Conservation (phyloP, 2,113 vertebrate genomes). For the Corythaixoides concolor region DNA sequence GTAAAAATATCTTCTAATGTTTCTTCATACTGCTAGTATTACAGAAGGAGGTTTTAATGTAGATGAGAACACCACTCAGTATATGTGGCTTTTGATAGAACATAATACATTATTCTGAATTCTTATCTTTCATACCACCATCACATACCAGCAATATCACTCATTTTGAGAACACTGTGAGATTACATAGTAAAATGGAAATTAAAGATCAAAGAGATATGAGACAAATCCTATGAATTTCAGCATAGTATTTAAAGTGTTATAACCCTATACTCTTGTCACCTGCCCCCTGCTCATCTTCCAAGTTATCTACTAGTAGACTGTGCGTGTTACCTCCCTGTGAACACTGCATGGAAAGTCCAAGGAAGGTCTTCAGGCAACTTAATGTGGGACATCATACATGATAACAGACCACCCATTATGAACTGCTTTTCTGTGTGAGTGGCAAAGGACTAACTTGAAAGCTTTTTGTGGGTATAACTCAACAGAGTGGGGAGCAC, state of each 20-base stretch:
- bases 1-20: not conserved
- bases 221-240: not conserved
- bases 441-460: not conserved
- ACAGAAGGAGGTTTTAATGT: not conserved
- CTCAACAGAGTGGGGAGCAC: not conserved
- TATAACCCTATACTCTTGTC: not conserved
- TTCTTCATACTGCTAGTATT: not conserved
- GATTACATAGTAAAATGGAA: not conserved
- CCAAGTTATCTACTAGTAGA: not conserved
- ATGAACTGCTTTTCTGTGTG: not conserved
- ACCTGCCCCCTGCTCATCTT: not conserved
- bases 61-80: not conserved
- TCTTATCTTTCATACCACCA: not conserved
- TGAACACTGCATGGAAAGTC: accelerated
- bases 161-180: not conserved
- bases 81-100: not conserved
- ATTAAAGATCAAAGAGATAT: slow-evolving; percentile 11
- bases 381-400: not conserved
- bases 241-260: not conserved
- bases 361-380: not conserved
- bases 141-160: not conserved
- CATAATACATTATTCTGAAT: not conserved
- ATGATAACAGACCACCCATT: not conserved
- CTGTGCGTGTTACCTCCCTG: accelerated
- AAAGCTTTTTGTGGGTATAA: not conserved